A percentile compares a stretch with the other conserved stretches of the same genome.
Conservation (phyloP, 1,140 invertebrate species). For the Lucilia sericata region DNA sequence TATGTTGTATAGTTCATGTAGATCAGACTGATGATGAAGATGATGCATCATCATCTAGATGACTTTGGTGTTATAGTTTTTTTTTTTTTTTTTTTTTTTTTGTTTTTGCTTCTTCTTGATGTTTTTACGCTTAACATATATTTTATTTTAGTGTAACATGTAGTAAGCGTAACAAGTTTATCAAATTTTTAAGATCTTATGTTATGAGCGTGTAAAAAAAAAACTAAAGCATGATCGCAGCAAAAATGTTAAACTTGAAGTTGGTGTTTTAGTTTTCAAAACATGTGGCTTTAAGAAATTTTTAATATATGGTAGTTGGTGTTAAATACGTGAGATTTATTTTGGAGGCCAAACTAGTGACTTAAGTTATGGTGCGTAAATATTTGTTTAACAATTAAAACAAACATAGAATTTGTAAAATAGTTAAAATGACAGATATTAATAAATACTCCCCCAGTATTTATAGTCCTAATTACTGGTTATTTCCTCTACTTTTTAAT, state of each 20-base stretch:
- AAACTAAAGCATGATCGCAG: not conserved
- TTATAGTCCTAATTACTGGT: too few relatives aligned
- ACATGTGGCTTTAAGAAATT: not conserved
- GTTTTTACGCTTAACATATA: not conserved
- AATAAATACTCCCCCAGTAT: too few relatives aligned
- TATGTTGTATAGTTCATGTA: not conserved
- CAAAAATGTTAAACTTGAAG: not conserved
- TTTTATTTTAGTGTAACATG: not conserved
- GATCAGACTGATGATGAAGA: not conserved
- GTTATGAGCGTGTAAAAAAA: not conserved
- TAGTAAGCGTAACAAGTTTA: constrained; percentile 20
- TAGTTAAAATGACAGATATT: too few relatives aligned
- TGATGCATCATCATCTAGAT: not conserved
- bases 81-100: not conserved
- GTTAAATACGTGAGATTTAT: constrained; percentile 16
- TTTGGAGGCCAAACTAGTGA: not conserved
- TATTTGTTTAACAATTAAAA: not conserved
- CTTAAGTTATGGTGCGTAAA: not conserved
- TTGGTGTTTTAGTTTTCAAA: not conserved
- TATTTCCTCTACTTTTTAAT: not conserved
- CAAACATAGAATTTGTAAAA: too few relatives aligned
- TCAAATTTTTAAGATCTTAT: constrained; percentile 27
- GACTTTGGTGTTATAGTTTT: constrained; percentile 12
- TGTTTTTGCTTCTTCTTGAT: not conserved
- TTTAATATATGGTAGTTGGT: not conserved